These are phyloP conservation scores for Monopis laevigella DNA, from an alignment of 2,888 invertebrate species.

Conservation along the genomic window DNA sequence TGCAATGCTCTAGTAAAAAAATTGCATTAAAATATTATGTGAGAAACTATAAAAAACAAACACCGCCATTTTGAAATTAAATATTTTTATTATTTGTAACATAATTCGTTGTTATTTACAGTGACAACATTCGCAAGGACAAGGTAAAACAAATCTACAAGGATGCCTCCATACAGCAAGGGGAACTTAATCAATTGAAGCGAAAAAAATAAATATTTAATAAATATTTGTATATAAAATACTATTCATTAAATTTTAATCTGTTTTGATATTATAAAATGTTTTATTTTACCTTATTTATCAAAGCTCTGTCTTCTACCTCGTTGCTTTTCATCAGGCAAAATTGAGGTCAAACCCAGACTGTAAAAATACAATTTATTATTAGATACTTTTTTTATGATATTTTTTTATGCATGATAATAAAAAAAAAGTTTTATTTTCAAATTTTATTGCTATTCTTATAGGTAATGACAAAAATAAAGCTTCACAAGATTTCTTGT, in stretches of 20 bases:
- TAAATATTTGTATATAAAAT: constrained; percentile 1
- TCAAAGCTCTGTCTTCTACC: background rate
- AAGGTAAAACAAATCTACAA: constrained; percentile 86
- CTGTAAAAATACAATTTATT: background rate
- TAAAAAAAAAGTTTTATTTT: too few relatives aligned
- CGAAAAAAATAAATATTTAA: constrained; percentile 56
- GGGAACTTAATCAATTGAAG: constrained; percentile 79
- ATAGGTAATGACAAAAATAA: too few relatives aligned
- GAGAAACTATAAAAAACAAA: too few relatives aligned
- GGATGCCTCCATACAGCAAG: constrained; percentile 84
- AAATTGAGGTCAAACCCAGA: too few relatives aligned
- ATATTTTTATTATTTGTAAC: too few relatives aligned
- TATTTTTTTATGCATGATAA: background rate
- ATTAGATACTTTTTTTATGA: background rate
- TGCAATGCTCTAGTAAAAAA: too few relatives aligned
- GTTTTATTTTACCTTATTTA: background rate
- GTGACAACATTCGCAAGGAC: constrained; percentile 81
- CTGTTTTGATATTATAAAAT: background rate
- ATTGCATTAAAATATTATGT: too few relatives aligned
- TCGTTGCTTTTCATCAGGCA: background rate
- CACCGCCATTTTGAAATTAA: too few relatives aligned
- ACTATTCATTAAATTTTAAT: background rate
- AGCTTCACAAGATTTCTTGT: too few relatives aligned
- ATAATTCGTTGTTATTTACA: constrained; percentile 46
- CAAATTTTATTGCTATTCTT: too few relatives aligned